phyloP scores from a whole-genome alignment of 1,140 invertebrate species.

The Macrocentrus cingulum region DNA sequence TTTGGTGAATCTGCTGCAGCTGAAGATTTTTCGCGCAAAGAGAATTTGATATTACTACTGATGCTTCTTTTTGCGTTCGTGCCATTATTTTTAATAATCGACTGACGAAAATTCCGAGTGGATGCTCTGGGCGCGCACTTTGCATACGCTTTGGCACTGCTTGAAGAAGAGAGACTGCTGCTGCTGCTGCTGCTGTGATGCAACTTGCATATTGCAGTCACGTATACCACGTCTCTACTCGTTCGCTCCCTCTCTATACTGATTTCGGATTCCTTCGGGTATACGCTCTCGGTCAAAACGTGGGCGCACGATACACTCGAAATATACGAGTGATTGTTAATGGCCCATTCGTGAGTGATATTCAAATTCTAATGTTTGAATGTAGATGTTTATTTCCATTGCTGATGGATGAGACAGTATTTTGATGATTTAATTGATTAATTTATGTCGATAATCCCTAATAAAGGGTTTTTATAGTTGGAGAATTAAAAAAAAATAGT shows the following conservation, averaged over 20 bases:
- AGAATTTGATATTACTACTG: too few species aligned
- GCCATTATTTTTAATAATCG: slow-evolving; percentile 15
- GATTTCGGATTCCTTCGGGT: slow-evolving; percentile 48
- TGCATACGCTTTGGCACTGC: slow-evolving; percentile 30
- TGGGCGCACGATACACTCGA: slow-evolving; percentile 18
- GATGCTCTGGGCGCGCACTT: slow-evolving; percentile 18
- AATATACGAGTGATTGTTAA: slow-evolving; percentile 12
- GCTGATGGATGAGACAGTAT: too few species aligned
- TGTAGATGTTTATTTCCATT: too few species aligned
- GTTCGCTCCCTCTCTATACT: slow-evolving; percentile 34
- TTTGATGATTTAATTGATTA: too few species aligned
- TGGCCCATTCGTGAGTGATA: slow-evolving; percentile 3
- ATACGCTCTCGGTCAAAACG: slow-evolving; percentile 21
- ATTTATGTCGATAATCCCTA: too few species aligned
- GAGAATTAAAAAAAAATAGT: too few species aligned
- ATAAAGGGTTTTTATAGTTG: too few species aligned
- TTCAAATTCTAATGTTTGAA: too few species aligned
- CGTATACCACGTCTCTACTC: slow-evolving; percentile 39
- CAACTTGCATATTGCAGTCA: slow-evolving; percentile 47
- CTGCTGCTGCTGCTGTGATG: neutral
- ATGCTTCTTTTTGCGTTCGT: too few species aligned
- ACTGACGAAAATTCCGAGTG: slow-evolving; percentile 26
- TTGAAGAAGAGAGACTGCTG: slow-evolving; percentile 1
- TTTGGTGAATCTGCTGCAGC: too few species aligned
- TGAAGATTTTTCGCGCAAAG: too few species aligned